Conservation (phyloP, 2,888 invertebrate species). For the Augiades crinisus region DNA sequence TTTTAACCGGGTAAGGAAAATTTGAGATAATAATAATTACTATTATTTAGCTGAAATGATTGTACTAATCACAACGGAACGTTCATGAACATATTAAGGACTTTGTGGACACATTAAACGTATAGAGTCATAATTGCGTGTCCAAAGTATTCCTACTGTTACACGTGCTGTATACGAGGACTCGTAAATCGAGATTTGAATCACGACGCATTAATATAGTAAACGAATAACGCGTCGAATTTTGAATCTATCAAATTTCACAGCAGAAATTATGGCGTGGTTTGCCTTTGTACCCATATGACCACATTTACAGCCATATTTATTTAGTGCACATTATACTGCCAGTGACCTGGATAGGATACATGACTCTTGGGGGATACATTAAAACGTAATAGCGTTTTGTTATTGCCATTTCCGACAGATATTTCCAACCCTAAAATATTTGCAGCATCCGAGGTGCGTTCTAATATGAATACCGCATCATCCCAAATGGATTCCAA, state of each 20-base stretch:
- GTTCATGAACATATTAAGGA: no score
- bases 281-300: slow-evolving; percentile 11
- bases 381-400: slow-evolving; percentile 27
- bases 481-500: slow-evolving; percentile 1
- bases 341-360: slow-evolving; percentile 28
- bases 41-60: no score
- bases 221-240: slow-evolving; percentile 1
- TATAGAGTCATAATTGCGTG: no score
- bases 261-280: slow-evolving; percentile 15
- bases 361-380: slow-evolving; percentile 28
- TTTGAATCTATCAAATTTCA: slow-evolving; percentile 15
- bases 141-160: no score
- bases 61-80: no score
- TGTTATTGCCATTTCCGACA: slow-evolving; percentile 28
- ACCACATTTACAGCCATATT: slow-evolving; percentile 26
- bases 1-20: no score
- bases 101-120: no score
- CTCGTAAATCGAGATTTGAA: no score
- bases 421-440: slow-evolving; percentile 21
- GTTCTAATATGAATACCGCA: slow-evolving; percentile 15
- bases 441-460: slow-evolving; percentile 12
- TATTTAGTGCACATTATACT: slow-evolving; percentile 27
- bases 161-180: no score
- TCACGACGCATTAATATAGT: no score
- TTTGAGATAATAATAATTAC: no score